Base-by-base conservation (phyloP, 1,140 invertebrate genomes). In the Daktulosphaira vitifoliae region DNA sequence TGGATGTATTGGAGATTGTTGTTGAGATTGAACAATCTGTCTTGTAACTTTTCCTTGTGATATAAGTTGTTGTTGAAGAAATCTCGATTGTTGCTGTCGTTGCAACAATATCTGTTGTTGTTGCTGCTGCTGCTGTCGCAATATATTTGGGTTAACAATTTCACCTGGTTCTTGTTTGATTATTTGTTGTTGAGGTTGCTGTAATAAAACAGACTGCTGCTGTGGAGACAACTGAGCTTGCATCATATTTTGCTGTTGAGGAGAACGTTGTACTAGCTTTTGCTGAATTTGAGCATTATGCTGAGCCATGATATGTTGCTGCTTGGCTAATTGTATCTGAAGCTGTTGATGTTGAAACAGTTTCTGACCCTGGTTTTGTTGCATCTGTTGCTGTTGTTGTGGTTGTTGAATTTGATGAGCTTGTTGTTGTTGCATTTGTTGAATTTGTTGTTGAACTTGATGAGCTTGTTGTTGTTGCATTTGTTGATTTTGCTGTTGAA, bases 21-120 rank as follows among this genome's bases (percentile, higher is more conserved):
- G 66, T 65, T 33, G 66, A 9, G 54, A 23, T 23, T 49, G 66
- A 44, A 48, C 66, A 29, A 38, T 48, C 46, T 62, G 56, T 15
- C 56, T 51, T 9, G 38, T 65, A 13, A 65, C 29, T 33, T 64
- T 59, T 15, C 54, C 56, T 38, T 64, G 66, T 11, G 52, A 65
- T 22, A 50, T 66, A 56, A 53, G 33, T 72, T 78, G 77, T 48
- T 78, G 68, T 67, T 78, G 76, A 6, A 77, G 75, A 7, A 77
- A 78, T 69, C 78, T 76, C 4, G 76, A 75, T 54, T 77, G 68
- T 67, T 79, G 66, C 26, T 67, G 66, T 7, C 53, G 65, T 13
- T 62, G 52, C 48, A 54, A 46, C 20, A 54, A 33, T 29, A 66
- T 56, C 26, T 54, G 62, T 13, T 67, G 66, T 56, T 78, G 74